Base-by-base conservation (phyloP, 2,888 invertebrate species). In the Monoplex corrugatus region DNA sequence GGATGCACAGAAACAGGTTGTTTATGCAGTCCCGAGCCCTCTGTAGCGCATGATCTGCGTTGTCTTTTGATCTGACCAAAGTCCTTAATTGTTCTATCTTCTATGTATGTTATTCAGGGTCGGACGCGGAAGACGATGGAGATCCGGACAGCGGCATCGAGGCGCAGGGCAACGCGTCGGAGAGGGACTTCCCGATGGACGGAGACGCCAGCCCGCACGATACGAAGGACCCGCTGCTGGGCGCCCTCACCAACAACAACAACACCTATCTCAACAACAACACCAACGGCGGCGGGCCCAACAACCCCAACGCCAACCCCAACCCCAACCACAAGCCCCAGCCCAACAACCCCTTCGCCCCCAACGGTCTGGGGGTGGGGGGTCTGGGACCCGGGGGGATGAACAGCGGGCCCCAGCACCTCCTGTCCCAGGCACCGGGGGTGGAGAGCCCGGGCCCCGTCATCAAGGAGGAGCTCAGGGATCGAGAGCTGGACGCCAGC, bases 191-290 rank as follows among this genome's bases (percentile, higher is more conserved):
- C 88, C 93, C 93, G 87, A 89, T 94, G 43, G 94, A 94, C 86
- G 93, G 92, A 43, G 94, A 94, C 72, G 93, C 92, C 89, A 93
- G 92, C 87, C 90, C 92, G 13, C 91, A 91, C 85, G 94, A 94
- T 63, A 90, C 91, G 40, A 94, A 93, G 89, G 93, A 93, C 50
- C 91, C 92, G 40, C 91, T 94, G 50, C 89, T 82, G 87, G 92
- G 90, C 87, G 90, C 88, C 87, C 89, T 89, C 80, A 95, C 97
- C 92, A 96, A 96, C 91, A 96, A 97, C 92, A 96, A 96, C 89
- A 97, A 97, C 93, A 96, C 89, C 90, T 89, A 87, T 68, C 90
- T 88, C 86, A 92, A 91, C 88, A 97, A 97, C 95, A 97, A 97
- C 94, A 96, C 96, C 87, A 96, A 96, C 87, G 88, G 88, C 44